Conservation (phyloP, 1,140 invertebrate genomes). For the Pachypeltis micranthus region DNA sequence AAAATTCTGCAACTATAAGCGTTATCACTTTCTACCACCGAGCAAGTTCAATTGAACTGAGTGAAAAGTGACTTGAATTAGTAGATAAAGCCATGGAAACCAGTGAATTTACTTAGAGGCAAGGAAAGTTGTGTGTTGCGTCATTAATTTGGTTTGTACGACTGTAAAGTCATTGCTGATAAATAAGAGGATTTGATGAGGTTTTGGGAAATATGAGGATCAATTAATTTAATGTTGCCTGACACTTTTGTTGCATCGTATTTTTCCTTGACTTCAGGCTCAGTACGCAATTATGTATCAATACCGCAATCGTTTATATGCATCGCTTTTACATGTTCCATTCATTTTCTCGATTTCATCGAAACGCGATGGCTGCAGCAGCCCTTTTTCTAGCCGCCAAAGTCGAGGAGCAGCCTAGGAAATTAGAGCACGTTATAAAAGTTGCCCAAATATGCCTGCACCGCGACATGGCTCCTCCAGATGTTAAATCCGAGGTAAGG, state of each 20-base stretch:
- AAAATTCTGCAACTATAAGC: too few species aligned
- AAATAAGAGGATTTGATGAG: too few species aligned
- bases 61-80: too few species aligned
- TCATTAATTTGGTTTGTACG: too few species aligned
- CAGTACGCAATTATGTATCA: constrained; percentile 81
- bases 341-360: constrained; percentile 72
- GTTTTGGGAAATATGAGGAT: too few species aligned
- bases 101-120: too few species aligned
- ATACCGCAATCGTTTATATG: constrained; percentile 97
- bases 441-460: constrained; percentile 72
- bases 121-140: too few species aligned
- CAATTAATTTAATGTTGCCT: too few species aligned
- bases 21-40: too few species aligned
- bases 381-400: constrained; percentile 92
- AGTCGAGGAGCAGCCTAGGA: constrained; percentile 92
- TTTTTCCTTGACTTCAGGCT: constrained; percentile 33
- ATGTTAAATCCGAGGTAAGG: constrained; percentile 20
- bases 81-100: too few species aligned
- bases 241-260: background rate
- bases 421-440: constrained; percentile 90
- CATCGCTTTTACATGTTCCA: constrained; percentile 95
- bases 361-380: constrained; percentile 67
- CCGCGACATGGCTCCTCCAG: constrained; percentile 34
- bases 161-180: too few species aligned
- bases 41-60: too few species aligned